phyloP scores from a whole-genome alignment of 2,888 invertebrate genomes.

The Pristionchus japonicus region DNA sequence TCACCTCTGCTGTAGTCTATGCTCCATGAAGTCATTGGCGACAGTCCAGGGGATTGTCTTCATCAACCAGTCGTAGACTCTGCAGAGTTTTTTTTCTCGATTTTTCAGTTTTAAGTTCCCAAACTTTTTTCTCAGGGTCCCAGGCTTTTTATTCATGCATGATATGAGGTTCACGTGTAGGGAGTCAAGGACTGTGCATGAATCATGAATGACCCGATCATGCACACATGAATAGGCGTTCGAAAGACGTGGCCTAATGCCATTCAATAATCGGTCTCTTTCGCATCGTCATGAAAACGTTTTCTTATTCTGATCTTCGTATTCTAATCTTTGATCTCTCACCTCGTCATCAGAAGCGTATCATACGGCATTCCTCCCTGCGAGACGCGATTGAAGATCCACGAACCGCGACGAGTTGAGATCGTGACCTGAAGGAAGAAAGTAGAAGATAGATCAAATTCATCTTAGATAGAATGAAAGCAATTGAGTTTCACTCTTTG shows the following conservation, averaged over 20 bases:
- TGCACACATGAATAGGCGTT: no score
- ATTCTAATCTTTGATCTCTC: not conserved
- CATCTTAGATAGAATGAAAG: no score
- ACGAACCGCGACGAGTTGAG: conserved; percentile 77
- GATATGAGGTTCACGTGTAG: no score
- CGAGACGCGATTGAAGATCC: conserved; percentile 76
- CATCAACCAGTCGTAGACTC: conserved; percentile 69
- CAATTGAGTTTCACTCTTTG: no score
- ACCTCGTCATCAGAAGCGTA: conserved; percentile 61
- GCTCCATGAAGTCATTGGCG: conserved; percentile 74
- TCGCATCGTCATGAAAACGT: no score
- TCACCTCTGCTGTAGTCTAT: conserved; percentile 61
- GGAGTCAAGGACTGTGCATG: not conserved
- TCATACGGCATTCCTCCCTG: conserved; percentile 70
- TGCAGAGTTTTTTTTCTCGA: not conserved
- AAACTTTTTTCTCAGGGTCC: not conserved
- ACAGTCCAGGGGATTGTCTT: conserved; percentile 66
- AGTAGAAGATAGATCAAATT: no score
- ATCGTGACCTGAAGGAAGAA: conserved; percentile 75
- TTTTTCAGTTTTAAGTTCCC: no score
- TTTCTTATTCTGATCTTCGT: no score
- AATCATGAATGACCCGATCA: not conserved
- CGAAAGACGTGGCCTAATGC: no score
- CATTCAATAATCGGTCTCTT: no score
- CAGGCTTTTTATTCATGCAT: not conserved